phyloP scores from a whole-genome alignment of 2,797 vertebrate genomes.

The Trachurus trachurus region DNA sequence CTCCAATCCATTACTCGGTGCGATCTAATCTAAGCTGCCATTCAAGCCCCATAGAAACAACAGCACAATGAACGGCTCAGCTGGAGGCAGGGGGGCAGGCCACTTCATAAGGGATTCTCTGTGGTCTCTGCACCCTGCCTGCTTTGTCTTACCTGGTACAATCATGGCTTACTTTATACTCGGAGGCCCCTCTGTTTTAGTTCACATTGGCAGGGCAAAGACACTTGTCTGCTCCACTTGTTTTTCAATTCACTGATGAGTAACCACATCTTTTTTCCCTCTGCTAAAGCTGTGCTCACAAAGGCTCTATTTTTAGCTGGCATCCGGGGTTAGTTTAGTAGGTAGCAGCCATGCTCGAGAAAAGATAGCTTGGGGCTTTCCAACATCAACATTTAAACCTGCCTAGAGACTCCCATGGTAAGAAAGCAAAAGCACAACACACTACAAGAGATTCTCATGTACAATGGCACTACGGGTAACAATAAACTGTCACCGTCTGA shows the following conservation, averaged over 20 bases:
- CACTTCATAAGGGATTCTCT: constrained; percentile 78
- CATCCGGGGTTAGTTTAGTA: constrained; percentile 76
- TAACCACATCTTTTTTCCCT: constrained; percentile 66
- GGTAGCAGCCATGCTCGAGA: constrained; percentile 69
- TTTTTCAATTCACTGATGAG: constrained; percentile 83
- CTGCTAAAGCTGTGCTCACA: constrained; percentile 68
- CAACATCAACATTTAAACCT: constrained; percentile 74
- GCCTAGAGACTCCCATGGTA: constrained; percentile 51
- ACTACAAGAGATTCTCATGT: constrained; percentile 43
- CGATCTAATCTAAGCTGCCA: constrained; percentile 81
- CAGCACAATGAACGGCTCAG: constrained; percentile 80
- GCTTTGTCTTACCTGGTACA: constrained; percentile 79
- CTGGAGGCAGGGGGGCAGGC: constrained; percentile 73
- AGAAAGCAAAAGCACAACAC: constrained; percentile 41
- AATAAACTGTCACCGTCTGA: constrained; percentile 43
- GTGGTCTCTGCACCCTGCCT: constrained; percentile 70
- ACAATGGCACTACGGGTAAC: constrained; percentile 44
- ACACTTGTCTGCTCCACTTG: constrained; percentile 82
- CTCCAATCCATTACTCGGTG: constrained; percentile 79
- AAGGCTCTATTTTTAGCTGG: constrained; percentile 78
- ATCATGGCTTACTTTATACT: constrained; percentile 71
- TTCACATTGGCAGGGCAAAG: constrained; percentile 68
- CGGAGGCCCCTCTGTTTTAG: constrained; percentile 64
- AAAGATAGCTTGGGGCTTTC: constrained; percentile 73
- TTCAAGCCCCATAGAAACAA: constrained; percentile 78